Evolutionary conservation across 2,113 vertebrate genomes (phyloP).

Genomic region (Lethenteron camtschaticum): DNA sequence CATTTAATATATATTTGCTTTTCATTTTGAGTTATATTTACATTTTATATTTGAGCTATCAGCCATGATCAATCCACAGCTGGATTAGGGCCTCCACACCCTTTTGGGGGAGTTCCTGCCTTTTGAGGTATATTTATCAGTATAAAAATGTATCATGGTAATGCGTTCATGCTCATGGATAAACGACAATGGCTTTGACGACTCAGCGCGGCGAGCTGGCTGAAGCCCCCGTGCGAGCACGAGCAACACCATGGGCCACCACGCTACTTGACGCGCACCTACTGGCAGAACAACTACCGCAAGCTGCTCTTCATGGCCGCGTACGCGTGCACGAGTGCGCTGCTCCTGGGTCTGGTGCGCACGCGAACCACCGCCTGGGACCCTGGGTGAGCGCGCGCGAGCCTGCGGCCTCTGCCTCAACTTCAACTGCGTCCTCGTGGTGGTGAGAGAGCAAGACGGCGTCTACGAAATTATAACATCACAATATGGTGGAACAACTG

Average conservation of each 20-base stretch:
- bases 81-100: no score
- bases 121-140: no score
- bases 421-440: conserved; percentile 56
- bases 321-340: conserved; percentile 23
- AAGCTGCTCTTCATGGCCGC: conserved; percentile 30
- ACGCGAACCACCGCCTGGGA: conserved; percentile 15
- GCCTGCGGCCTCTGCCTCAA: conserved; percentile 60
- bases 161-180: no score
- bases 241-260: conserved; percentile 17
- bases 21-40: no score
- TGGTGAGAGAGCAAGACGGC: conserved; percentile 21
- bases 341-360: conserved; percentile 28
- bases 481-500: no score
- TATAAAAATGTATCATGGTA: no score
- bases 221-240: conserved; percentile 25
- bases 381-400: conserved; percentile 33
- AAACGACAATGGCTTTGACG: no score
- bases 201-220: conserved; percentile 43
- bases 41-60: no score
- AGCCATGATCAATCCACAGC: no score
- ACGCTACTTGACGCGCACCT: conserved; percentile 25
- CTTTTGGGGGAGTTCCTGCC: no score
- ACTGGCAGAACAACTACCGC: conserved; percentile 44
- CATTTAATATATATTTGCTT: no score
- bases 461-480: no score